Conservation (phyloP, 2,797 vertebrate species). For the Pipistrellus pipistrellus region DNA sequence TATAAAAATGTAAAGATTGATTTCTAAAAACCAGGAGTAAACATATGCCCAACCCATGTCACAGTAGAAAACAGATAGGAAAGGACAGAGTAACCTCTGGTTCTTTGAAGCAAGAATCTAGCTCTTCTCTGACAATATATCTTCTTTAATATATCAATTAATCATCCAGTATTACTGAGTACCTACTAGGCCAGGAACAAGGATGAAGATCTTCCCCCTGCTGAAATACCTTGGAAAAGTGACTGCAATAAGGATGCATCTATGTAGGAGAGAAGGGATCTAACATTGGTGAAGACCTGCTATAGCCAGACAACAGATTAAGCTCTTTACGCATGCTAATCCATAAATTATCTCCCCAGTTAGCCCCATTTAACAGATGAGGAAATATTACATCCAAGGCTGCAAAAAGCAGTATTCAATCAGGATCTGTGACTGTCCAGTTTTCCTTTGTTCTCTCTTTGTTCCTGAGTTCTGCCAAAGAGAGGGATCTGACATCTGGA, state of each 20-base stretch:
- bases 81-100: constrained; percentile 2
- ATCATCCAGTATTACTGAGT: background rate
- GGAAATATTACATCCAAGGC: background rate
- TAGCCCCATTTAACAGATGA: background rate
- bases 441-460: constrained; percentile 38
- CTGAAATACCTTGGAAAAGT: background rate
- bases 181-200: background rate
- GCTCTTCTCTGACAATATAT: background rate
- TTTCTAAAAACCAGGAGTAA: constrained; percentile 23
- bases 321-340: background rate
- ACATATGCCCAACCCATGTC: background rate
- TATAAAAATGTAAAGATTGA: background rate
- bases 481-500: constrained; percentile 58
- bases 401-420: constrained; percentile 11
- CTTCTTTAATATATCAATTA: background rate
- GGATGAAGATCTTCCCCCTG: background rate
- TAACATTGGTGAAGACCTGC: background rate
- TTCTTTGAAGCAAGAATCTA: constrained; percentile 51
- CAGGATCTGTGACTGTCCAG: background rate
- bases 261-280: background rate
- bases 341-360: background rate
- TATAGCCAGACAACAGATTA: background rate
- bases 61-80: constrained; percentile 45
- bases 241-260: no score
- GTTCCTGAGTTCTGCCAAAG: background rate